phyloP scores from a whole-genome alignment of 2,113 vertebrate species.

The Mormyrus lacerda region DNA sequence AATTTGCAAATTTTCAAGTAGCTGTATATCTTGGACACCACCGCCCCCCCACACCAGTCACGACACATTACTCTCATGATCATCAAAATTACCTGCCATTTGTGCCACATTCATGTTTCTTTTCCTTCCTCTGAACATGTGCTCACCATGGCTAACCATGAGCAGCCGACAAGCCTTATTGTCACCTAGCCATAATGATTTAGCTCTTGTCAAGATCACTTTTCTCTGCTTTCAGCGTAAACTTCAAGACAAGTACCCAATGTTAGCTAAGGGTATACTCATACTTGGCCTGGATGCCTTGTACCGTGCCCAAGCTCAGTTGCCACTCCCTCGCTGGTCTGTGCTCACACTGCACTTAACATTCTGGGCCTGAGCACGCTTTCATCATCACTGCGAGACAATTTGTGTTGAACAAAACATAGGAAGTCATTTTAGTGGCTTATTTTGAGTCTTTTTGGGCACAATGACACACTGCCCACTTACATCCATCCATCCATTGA shows the following conservation, averaged over 20 bases:
- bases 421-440: not conserved
- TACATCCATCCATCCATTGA: no score
- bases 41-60: not conserved
- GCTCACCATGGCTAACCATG: not conserved
- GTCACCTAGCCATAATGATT: not conserved
- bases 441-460: not conserved
- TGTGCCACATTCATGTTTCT: not conserved
- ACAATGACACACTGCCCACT: not conserved
- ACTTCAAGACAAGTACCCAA: not conserved
- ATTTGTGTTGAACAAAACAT: not conserved
- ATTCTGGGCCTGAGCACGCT: not conserved
- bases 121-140: not conserved
- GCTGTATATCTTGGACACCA: not conserved
- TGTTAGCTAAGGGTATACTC: not conserved
- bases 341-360: not conserved
- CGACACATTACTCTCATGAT: not conserved
- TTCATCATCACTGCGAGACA: not conserved
- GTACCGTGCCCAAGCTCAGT: not conserved
- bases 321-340: not conserved
- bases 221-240: not conserved
- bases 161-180: not conserved
- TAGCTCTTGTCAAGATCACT: not conserved
- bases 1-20: not conserved
- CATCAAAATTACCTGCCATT: not conserved
- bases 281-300: not conserved